Base-by-base conservation (phyloP, 2,888 invertebrate genomes). In the Isoperla grammatica region DNA sequence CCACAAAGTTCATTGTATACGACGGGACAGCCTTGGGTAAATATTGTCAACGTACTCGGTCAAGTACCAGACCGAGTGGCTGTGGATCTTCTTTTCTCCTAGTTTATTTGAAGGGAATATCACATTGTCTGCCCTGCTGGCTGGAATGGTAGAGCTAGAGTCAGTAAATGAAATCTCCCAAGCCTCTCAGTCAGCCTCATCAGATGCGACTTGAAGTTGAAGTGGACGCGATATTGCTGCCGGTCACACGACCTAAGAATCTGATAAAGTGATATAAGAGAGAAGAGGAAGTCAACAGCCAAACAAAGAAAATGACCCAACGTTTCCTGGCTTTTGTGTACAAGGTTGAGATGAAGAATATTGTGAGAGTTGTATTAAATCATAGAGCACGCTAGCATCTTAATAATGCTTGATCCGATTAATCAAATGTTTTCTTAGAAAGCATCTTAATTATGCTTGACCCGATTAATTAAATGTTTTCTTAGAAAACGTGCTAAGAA, bases 211-310 rank as follows among this genome's bases (percentile, higher is more conserved):
- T 46, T n/a, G n/a, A 20, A 19, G 22, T 20, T 46, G 19, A 22
- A 49, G 49, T 49, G 49, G 49, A 15, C 49, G 49, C 29, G 49
- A 49, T 49, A 49, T 49, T 49, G 49, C 49, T 9, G 15, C 13
- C n/a, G 35, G 49, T 23, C 49, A 23, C 49, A 29, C 23, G 29
- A 50, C 29, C 29, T 29, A 29, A 50, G 29, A 50, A 50, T 50
- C 29, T 29, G 15, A 35, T 20, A 48, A 20, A 48, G 48, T 48
- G 48, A 20, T 22, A 17, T 22, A 12, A 46, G 17, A 19, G 20
- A 22, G 46, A 29, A 29, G 29, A 8, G 11, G 15, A 13, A 49
- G 49, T 49, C 49, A 49, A 49, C 49, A 29, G 29, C 8, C 29
- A 29, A 29, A 29, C 29, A 29, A 29, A 29, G 29, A 29, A 29